These are phyloP conservation scores for Aldabrachelys gigantea DNA, from an alignment of 2,113 vertebrate species.

Conservation along the genomic window DNA sequence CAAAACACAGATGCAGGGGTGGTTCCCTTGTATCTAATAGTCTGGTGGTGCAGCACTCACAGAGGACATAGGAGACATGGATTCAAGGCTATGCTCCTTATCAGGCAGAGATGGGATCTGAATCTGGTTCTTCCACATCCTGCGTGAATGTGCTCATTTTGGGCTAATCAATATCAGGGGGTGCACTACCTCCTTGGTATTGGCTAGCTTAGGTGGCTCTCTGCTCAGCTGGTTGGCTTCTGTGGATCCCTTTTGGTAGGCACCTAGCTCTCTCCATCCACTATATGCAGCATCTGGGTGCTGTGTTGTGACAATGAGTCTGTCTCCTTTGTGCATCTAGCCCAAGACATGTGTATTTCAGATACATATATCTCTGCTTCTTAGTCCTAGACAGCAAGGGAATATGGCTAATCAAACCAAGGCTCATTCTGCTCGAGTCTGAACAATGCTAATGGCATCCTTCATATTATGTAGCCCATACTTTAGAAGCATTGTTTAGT, in stretches of 20 bases:
- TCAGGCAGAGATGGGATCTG: not conserved
- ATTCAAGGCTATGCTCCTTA: not conserved
- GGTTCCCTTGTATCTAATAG: no score
- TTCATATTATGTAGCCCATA: not conserved
- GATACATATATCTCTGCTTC: not conserved
- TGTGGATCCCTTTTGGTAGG: not conserved
- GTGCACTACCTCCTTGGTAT: not conserved
- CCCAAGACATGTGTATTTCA: not conserved
- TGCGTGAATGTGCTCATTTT: not conserved
- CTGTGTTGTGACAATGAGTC: not conserved
- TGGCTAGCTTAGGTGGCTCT: not conserved
- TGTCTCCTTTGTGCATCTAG: not conserved
- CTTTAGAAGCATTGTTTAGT: constrained; percentile 39
- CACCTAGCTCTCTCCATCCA: not conserved
- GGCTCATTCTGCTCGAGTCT: not conserved
- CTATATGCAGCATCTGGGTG: not conserved
- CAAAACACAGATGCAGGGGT: not conserved
- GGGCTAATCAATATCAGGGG: not conserved
- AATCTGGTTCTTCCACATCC: not conserved
- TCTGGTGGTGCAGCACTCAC: no score
- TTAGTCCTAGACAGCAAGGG: not conserved
- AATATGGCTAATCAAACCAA: not conserved
- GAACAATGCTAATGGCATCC: not conserved
- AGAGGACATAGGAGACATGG: no score
- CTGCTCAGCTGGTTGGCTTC: not conserved